A percentile compares a stretch with the other conserved stretches of the same genome.
These are phyloP conservation scores for Rostrhamus sociabilis DNA, from an alignment of 2,797 vertebrate genomes.

Conservation along the genomic window DNA sequence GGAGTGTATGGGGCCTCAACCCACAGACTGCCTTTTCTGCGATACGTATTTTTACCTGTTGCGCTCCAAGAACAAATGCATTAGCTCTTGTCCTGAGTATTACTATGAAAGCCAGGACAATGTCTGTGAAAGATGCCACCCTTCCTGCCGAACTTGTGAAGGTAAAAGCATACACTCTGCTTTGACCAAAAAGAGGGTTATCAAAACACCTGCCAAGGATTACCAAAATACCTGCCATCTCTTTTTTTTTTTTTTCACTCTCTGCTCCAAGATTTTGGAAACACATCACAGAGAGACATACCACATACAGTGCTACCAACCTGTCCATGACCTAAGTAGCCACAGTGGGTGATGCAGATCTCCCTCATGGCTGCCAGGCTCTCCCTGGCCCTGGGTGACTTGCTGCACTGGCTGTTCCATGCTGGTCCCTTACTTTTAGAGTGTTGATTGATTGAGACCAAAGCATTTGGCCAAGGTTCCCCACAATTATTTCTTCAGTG, in stretches of 20 bases:
- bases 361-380: neutral
- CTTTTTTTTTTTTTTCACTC: neutral
- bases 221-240: neutral
- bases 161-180: slow-evolving; percentile 68
- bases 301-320: neutral
- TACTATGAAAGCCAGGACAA: slow-evolving; percentile 73
- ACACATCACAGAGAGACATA: neutral
- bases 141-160: slow-evolving; percentile 84
- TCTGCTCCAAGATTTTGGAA: neutral
- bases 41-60: slow-evolving; percentile 79
- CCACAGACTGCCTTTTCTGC: slow-evolving; percentile 84
- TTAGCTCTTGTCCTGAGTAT: slow-evolving; percentile 80
- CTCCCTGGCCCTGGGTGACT: neutral
- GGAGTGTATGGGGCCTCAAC: slow-evolving; percentile 75
- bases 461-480: neutral
- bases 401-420: neutral
- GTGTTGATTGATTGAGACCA: neutral
- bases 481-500: neutral
- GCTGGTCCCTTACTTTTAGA: neutral
- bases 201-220: neutral
- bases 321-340: neutral
- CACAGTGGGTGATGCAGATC: neutral
- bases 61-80: slow-evolving; percentile 78
- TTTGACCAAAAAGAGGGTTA: neutral
- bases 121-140: slow-evolving; percentile 87